These are phyloP conservation scores for Theristicus caerulescens DNA, from an alignment of 2,113 vertebrate species.

Conservation along the genomic window DNA sequence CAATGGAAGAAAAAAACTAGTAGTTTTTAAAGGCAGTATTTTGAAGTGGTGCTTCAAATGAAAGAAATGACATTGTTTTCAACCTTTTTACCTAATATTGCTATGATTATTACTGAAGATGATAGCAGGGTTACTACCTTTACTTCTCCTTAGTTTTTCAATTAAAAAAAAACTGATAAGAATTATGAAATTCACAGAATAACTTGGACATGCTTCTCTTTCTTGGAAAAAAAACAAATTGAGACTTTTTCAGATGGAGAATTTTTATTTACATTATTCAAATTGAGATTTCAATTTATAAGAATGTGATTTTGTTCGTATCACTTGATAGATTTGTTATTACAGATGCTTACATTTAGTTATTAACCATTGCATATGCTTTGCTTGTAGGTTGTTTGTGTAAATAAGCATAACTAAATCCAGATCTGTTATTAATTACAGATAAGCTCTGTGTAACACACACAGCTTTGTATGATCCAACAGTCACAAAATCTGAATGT, in stretches of 20 bases:
- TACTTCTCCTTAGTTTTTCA: background rate
- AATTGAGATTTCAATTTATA: background rate
- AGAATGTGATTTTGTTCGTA: background rate
- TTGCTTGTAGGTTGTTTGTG: background rate
- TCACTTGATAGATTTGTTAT: background rate
- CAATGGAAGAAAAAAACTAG: background rate
- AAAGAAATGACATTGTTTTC: background rate
- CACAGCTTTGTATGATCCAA: background rate
- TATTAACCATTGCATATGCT: background rate
- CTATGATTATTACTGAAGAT: background rate
- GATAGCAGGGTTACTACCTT: background rate
- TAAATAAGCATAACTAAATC: background rate
- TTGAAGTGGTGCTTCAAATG: background rate
- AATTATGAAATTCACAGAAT: background rate
- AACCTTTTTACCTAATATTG: background rate
- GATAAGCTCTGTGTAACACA: background rate
- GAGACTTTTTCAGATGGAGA: background rate
- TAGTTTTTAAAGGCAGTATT: background rate
- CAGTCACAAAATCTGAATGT: background rate
- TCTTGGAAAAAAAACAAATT: background rate
- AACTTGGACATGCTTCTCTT: background rate
- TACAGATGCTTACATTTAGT: background rate
- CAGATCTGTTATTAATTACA: background rate
- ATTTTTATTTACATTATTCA: background rate
- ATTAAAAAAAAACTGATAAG: background rate